A percentile compares a stretch with the other conserved stretches of the same genome.
Evolutionary conservation across 2,113 vertebrate genomes (phyloP).

Genomic region (Toxostoma redivivum): DNA sequence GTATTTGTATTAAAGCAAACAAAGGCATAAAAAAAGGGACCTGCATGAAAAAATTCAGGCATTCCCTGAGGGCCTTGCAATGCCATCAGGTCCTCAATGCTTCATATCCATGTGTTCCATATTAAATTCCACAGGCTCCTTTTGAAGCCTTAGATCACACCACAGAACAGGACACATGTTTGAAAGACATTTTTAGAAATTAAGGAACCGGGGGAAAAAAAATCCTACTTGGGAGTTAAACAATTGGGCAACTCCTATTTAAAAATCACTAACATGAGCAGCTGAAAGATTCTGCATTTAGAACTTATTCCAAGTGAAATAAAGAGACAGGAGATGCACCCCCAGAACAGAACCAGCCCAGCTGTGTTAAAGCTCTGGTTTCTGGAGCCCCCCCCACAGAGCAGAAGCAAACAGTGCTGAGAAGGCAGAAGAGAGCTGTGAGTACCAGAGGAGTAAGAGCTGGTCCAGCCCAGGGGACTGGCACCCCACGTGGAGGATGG

Average conservation of each 20-base stretch:
- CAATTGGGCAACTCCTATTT: background rate
- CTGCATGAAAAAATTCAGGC: background rate
- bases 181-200: background rate
- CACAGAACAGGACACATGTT: background rate
- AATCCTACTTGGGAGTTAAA: background rate
- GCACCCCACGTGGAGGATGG: constrained; percentile 92
- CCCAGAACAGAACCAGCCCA: background rate
- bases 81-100: background rate
- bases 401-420: background rate
- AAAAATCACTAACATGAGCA: background rate
- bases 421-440: background rate
- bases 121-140: background rate
- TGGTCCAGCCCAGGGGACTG: constrained; percentile 90
- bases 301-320: background rate
- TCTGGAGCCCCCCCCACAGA: background rate
- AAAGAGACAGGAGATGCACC: background rate
- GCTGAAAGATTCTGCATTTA: background rate
- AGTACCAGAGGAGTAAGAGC: constrained; percentile 90
- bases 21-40: background rate
- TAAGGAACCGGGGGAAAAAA: background rate
- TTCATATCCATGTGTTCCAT: background rate
- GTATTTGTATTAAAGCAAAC: background rate
- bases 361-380: background rate
- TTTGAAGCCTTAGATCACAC: background rate
- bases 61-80: background rate